A percentile compares a stretch with the other conserved stretches of the same genome.
Conservation (phyloP, 2,888 invertebrate genomes). For the Plutella xylostella region DNA sequence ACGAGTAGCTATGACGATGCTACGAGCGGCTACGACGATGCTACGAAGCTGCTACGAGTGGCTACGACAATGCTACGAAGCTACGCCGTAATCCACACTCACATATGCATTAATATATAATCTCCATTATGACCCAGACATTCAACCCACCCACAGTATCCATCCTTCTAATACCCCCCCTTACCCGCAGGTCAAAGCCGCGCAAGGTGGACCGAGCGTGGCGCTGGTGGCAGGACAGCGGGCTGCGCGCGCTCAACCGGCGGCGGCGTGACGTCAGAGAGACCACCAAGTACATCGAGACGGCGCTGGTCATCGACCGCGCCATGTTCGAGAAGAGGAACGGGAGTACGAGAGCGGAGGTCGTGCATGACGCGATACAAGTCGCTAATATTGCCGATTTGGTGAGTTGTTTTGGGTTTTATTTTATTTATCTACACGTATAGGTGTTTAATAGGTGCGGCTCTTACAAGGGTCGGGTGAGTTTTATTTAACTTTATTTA, state of each 20-base stretch:
- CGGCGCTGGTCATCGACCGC: conserved; percentile 95
- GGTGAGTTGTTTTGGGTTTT: conserved; percentile 71
- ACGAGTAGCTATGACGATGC: no score
- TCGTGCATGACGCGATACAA: conserved; percentile 95
- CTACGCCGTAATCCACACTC: no score
- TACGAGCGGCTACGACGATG: no score
- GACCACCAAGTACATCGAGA: conserved; percentile 94
- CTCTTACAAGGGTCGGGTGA: not conserved
- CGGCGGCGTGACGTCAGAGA: conserved; percentile 84
- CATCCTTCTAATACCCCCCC: not conserved
- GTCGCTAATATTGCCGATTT: conserved; percentile 98
- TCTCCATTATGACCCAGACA: not conserved
- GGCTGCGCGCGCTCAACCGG: conserved; percentile 40
- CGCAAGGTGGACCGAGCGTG: conserved; percentile 26
- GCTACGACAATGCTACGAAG: no score
- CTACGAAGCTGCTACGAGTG: no score
- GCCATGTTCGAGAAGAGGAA: conserved; percentile 95
- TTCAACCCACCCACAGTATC: not conserved
- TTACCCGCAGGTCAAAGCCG: not conserved
- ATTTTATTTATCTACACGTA: not conserved
- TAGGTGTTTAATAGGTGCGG: not conserved
- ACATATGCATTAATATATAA: no score
- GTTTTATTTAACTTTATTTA: no score
- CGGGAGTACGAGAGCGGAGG: conserved; percentile 87
- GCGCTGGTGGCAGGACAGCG: conserved; percentile 55